Evolutionary conservation across 1,140 invertebrate genomes (phyloP).

Genomic region (Stegodyphus dumicola): DNA sequence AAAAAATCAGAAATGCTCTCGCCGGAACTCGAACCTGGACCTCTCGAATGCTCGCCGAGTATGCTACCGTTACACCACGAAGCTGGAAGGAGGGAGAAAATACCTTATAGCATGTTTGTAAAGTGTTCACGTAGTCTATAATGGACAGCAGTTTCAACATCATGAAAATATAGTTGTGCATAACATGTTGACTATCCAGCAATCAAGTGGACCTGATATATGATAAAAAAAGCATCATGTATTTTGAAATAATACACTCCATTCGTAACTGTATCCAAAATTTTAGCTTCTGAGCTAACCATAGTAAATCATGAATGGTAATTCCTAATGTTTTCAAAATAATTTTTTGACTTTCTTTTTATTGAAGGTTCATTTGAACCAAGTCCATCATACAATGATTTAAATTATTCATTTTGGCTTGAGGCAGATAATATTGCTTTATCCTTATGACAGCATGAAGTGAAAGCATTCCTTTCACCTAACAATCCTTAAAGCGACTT

Average conservation of each 20-base stretch:
- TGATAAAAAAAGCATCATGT: too few species aligned
- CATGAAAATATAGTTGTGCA: background rate
- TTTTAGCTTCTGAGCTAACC: background rate
- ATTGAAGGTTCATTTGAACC: background rate
- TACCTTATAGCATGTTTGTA: too few species aligned
- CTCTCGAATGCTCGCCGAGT: too few species aligned
- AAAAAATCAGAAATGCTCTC: too few species aligned
- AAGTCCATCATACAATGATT: background rate
- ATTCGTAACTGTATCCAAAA: background rate
- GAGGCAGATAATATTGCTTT: too few species aligned
- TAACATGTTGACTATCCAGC: background rate
- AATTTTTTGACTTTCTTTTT: slow-evolving; percentile 1
- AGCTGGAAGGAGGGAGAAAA: too few species aligned
- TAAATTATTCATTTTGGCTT: background rate
- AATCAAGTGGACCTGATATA: background rate
- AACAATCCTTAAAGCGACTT: background rate
- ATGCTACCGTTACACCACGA: too few species aligned
- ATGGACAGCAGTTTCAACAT: background rate
- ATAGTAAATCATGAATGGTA: too few species aligned
- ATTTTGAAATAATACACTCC: background rate
- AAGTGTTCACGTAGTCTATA: background rate
- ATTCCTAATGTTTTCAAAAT: background rate
- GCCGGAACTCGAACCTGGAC: too few species aligned
- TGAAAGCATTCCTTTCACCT: background rate
- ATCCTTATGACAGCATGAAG: background rate